Conservation (phyloP, 2,888 invertebrate species). For the Pachycephus smyrnensis region DNA sequence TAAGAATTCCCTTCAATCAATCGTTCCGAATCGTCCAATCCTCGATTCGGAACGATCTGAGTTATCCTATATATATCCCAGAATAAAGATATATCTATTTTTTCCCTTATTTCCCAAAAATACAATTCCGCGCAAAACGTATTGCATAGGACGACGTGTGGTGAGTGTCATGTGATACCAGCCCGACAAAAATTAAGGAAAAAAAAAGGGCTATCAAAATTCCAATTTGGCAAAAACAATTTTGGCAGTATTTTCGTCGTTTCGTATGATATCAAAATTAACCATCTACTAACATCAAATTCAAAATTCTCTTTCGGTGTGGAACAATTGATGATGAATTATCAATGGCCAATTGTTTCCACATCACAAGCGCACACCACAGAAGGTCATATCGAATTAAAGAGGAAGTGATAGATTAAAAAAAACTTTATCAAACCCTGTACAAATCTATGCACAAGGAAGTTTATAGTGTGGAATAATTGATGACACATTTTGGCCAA, state of each 20-base stretch:
- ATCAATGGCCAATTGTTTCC: conserved; percentile 25
- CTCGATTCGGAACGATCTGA: conserved; percentile 1
- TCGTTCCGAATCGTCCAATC: conserved; percentile 10
- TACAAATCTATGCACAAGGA: conserved; percentile 8
- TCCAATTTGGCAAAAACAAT: neutral
- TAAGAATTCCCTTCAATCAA: neutral
- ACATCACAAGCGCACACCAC: conserved; percentile 23
- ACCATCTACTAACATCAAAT: conserved; percentile 9
- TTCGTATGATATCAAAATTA: conserved; percentile 5
- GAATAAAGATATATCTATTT: conserved; percentile 13
- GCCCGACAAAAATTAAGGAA: neutral
- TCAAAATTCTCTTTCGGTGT: conserved; percentile 12
- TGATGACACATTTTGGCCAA: conserved; percentile 29
- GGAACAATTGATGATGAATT: conserved; percentile 19
- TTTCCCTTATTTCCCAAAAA: conserved; percentile 5
- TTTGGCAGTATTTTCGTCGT: neutral
- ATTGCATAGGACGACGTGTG: conserved; percentile 10
- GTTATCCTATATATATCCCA: conserved; percentile 13
- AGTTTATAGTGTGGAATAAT: conserved; percentile 24
- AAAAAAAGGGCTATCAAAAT: neutral
- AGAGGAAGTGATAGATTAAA: conserved; percentile 7
- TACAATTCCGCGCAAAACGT: neutral
- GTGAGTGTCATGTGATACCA: conserved; percentile 1
- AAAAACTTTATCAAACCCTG: conserved; percentile 1
- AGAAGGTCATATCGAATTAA: conserved; percentile 6